phyloP scores from a whole-genome alignment of 2,797 vertebrate genomes.

The Crax fasciolata region DNA sequence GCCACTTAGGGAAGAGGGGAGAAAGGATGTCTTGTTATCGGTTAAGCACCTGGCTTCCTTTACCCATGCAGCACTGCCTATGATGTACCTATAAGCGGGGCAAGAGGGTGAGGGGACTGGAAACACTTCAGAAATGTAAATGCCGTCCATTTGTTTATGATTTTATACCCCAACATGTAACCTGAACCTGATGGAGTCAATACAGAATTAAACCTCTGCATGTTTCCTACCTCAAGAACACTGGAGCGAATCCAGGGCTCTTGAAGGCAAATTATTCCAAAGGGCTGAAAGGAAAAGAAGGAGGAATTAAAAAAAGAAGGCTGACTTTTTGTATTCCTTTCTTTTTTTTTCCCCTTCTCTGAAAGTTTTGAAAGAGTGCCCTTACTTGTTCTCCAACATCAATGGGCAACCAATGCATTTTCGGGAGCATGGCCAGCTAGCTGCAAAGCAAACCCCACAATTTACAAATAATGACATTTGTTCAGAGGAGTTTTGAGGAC shows the following conservation, averaged over 20 bases:
- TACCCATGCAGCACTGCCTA: constrained; percentile 63
- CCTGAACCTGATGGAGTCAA: constrained; percentile 82
- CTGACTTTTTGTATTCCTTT: neutral
- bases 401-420: neutral
- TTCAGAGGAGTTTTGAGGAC: neutral
- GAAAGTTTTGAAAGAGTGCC: constrained; percentile 33
- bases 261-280: constrained; percentile 60
- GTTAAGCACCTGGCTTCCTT: constrained; percentile 62
- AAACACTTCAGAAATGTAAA: constrained; percentile 83
- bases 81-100: constrained; percentile 59
- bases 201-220: constrained; percentile 62
- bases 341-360: neutral
- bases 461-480: constrained; percentile 23
- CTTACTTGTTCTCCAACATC: constrained; percentile 33
- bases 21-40: neutral
- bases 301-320: neutral
- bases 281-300: constrained; percentile 9
- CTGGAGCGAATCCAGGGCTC: constrained; percentile 81
- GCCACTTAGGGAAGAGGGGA: neutral
- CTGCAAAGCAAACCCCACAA: neutral
- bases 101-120: constrained; percentile 13
- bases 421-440: constrained; percentile 38
- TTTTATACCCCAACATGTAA: constrained; percentile 81
- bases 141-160: constrained; percentile 85
- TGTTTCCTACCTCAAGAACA: constrained; percentile 71